Evolutionary conservation across 2,113 vertebrate genomes (phyloP), one percentile per base, ranked within the genome.

Genomic region (Nestor notabilis): DNA sequence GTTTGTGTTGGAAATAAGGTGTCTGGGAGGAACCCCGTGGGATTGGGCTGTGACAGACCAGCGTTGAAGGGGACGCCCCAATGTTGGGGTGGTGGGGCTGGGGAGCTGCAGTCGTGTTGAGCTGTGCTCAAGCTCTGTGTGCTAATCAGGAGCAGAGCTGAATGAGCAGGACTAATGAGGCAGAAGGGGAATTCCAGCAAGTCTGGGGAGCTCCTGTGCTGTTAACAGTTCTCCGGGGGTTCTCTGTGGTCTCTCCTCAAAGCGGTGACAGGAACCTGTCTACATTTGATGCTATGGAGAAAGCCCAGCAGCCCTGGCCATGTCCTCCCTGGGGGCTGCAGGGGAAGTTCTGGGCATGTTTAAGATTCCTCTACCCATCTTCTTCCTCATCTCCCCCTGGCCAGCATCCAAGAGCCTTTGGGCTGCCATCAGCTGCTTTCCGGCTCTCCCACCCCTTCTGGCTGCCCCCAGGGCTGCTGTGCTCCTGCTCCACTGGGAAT

Each of bases 371-470:
- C 82, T 78, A 46, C 55, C 28, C 11, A 7, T 43, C 46, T n/a
- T 37, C 35, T 49, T 60, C 83, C 3, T 0, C 8, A 0, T 18
- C 20, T 23, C 35, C 13, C 17, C 18, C 44, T 2, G 8, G 23
- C 13, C 85, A 46, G 33, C 16, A 46, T 10, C 37, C 0, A 3
- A 46, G n/a, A 2, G 0, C 46, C 24, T 10, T 1, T 4, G 9
- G 6, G 80, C 56, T 89, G 60, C 50, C 5, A 0, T 15, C 13
- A 4, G 27, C 7, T 31, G 47, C 76, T 20, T n/a, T 2, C n/a
- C 1, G 0, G 27, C 65, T 53, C 27, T 74, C 33, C 21, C 3
- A 5, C 43, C 37, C 27, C 53, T 83, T 52, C 71, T n/a, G 56
- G 14, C 56, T 58, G n/a, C 56, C 56, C 49, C 35, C 37, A 13